These are phyloP conservation scores for Telmatochromis sp. DNA, from an alignment of 2,113 vertebrate genomes.

Conservation along the genomic window DNA sequence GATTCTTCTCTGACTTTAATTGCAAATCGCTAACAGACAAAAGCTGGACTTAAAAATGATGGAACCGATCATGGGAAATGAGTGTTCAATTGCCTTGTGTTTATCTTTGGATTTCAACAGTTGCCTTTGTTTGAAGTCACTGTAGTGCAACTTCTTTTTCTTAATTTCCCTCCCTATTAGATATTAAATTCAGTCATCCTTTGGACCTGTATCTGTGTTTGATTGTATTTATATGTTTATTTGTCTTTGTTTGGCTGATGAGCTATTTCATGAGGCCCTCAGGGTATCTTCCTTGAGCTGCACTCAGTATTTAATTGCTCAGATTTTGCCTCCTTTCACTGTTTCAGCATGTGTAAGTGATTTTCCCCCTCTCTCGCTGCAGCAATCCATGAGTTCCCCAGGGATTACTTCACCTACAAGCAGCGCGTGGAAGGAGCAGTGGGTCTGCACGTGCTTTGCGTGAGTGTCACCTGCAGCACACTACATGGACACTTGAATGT, in stretches of 20 bases:
- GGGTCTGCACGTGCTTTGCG: conserved; percentile 85
- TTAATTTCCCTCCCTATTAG: not conserved
- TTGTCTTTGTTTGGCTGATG: not conserved
- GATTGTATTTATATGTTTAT: not conserved
- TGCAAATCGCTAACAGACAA: not conserved
- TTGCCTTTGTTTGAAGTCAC: not conserved
- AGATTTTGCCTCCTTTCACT: not conserved
- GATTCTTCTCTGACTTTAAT: not conserved
- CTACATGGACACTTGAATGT: not conserved
- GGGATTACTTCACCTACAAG: conserved; percentile 86
- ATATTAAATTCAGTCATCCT: not conserved
- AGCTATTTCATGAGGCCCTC: too few relatives aligned
- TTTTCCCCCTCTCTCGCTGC: not conserved
- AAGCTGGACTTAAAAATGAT: not conserved
- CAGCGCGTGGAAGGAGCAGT: conserved; percentile 85
- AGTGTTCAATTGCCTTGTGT: not conserved
- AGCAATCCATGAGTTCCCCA: conserved; percentile 94
- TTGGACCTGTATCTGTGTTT: not conserved
- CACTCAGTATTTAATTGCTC: not conserved
- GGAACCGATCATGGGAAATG: not conserved
- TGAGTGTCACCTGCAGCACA: conserved; percentile 72
- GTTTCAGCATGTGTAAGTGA: not conserved
- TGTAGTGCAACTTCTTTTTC: not conserved
- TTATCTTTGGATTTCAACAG: not conserved
- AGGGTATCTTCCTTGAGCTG: not conserved